These are phyloP conservation scores for Xanthia togata DNA, from an alignment of 2,888 invertebrate species.

Conservation along the genomic window DNA sequence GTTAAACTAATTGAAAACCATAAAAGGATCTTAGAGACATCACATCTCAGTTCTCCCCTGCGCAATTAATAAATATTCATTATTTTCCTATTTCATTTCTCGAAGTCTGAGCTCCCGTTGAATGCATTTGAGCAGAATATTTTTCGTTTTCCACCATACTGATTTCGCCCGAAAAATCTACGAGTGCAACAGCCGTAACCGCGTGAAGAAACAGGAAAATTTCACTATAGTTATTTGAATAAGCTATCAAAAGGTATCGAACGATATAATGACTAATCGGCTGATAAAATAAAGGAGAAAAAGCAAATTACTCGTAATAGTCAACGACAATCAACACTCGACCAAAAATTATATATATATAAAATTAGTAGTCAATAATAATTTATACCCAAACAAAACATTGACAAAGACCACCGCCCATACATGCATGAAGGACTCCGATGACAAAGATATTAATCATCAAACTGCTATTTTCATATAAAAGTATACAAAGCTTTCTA, in stretches of 20 bases:
- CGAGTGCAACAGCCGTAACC: background rate
- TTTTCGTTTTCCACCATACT: background rate
- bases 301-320: too few relatives aligned
- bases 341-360: too few relatives aligned
- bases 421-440: background rate
- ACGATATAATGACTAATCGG: background rate
- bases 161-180: background rate
- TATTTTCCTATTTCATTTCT: background rate
- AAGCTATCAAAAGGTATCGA: background rate
- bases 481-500: slow-evolving; percentile 61
- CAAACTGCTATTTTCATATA: slow-evolving; percentile 33
- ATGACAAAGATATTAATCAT: slow-evolving; percentile 39
- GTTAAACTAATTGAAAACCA: background rate
- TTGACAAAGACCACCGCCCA: background rate
- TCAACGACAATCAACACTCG: background rate
- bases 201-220: background rate
- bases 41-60: background rate
- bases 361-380: background rate
- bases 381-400: background rate
- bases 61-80: background rate
- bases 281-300: background rate
- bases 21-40: background rate
- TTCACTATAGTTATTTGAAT: background rate
- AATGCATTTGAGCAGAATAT: background rate
- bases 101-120: background rate